Evolutionary conservation across 2,113 vertebrate genomes (phyloP).

Genomic region (Chloropsis hardwickii): DNA sequence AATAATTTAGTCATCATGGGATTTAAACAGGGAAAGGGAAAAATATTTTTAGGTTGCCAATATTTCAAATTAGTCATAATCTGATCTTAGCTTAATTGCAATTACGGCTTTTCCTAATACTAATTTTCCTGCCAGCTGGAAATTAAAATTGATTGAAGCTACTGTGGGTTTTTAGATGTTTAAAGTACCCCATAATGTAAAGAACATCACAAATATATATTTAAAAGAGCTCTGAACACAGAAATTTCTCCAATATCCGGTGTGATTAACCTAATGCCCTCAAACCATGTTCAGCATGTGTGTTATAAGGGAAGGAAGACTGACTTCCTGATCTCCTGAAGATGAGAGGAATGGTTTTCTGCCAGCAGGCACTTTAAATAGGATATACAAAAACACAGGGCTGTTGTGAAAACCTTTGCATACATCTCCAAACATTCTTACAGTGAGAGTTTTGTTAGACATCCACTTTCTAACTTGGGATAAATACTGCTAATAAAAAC

Average conservation of each 20-base stretch:
- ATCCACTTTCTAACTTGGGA: not conserved
- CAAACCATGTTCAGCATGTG: not conserved
- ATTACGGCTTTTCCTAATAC: not conserved
- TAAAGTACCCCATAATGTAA: not conserved
- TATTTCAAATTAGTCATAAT: not conserved
- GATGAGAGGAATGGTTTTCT: not conserved
- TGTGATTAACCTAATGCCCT: not conserved
- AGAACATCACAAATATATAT: not conserved
- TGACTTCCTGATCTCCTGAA: not conserved
- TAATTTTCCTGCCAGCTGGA: not conserved
- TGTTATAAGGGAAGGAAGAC: not conserved
- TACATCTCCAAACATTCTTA: slow-evolving; percentile 16
- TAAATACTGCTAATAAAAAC: not conserved
- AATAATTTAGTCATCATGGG: not conserved
- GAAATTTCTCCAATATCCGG: not conserved
- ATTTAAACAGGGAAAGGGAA: not conserved
- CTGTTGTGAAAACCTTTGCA: not conserved
- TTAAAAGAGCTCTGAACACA: not conserved
- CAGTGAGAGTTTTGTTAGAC: not conserved
- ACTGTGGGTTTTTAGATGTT: not conserved
- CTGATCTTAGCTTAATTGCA: not conserved
- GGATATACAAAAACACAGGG: not conserved
- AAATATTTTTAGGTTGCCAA: not conserved
- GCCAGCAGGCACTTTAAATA: slow-evolving; percentile 14
- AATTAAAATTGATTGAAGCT: not conserved